phyloP scores from a whole-genome alignment of 2,888 invertebrate genomes.

The Tipula helvola region DNA sequence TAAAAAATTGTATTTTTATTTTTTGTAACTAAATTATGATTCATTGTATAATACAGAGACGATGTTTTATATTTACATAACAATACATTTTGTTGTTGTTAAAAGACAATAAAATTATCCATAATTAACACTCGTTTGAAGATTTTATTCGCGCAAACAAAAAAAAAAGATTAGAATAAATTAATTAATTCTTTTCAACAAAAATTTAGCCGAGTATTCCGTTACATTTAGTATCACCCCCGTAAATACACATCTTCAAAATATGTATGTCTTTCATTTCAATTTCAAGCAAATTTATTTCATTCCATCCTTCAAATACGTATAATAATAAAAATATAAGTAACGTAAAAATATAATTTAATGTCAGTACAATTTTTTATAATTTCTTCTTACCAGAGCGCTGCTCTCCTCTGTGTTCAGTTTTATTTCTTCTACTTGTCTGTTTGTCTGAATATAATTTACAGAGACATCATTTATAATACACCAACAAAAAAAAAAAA shows the following conservation, averaged over 20 bases:
- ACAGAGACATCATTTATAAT: slow-evolving; percentile 9
- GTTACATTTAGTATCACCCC: neutral
- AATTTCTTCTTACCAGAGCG: neutral
- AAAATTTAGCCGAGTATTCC: neutral
- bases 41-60: neutral
- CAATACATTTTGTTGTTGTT: neutral
- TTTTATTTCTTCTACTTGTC: slow-evolving; percentile 6
- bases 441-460: slow-evolving; percentile 9
- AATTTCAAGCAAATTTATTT: neutral
- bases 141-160: neutral
- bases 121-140: neutral
- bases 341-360: slow-evolving; percentile 7
- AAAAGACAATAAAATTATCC: neutral
- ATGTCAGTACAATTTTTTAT: slow-evolving; percentile 6
- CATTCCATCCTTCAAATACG: neutral
- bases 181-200: neutral
- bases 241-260: neutral
- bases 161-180: neutral
- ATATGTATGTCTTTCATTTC: neutral
- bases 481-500: neutral
- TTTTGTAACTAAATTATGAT: neutral
- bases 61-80: neutral
- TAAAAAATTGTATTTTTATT: neutral
- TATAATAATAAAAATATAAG: slow-evolving; percentile 5
- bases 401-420: neutral